Percentiles rank a stretch among this genome's conserved stretches.
These are phyloP conservation scores for Coreoperca whiteheadi DNA, from an alignment of 2,113 vertebrate species.

Conservation along the genomic window DNA sequence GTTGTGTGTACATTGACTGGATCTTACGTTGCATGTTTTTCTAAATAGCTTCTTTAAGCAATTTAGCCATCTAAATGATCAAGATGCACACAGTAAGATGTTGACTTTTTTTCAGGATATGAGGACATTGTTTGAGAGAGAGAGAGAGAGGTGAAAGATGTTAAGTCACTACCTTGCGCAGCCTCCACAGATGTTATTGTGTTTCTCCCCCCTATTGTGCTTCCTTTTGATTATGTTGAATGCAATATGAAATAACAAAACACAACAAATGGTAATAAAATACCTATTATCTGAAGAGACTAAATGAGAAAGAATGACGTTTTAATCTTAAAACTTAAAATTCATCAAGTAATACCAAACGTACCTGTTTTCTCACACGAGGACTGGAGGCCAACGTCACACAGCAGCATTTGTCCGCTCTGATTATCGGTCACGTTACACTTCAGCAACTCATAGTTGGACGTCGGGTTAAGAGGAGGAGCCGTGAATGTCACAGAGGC, in stretches of 20 bases:
- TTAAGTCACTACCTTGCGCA: not conserved
- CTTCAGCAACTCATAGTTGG: not conserved
- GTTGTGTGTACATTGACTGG: not conserved
- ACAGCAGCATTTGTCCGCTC: not conserved
- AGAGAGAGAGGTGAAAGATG: not conserved
- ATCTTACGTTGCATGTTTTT: not conserved
- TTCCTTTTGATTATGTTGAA: not conserved
- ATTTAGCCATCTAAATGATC: too few species aligned
- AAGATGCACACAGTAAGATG: too few species aligned
- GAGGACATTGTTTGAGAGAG: too few species aligned
- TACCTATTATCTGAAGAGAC: not conserved
- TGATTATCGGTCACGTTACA: not conserved
- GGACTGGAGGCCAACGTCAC: not conserved
- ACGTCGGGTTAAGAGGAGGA: not conserved
- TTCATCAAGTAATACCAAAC: not conserved
- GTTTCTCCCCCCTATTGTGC: too few species aligned
- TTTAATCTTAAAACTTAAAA: not conserved
- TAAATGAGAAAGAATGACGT: not conserved
- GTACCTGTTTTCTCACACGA: not conserved
- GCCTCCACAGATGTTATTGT: too few species aligned
- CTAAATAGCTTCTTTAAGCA: not conserved
- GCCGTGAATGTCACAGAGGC: fast-evolving
- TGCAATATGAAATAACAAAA: not conserved
- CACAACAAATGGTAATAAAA: not conserved
- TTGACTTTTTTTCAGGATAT: too few species aligned